Base-by-base conservation (phyloP, 2,113 vertebrate species). In the Platichthys flesus region DNA sequence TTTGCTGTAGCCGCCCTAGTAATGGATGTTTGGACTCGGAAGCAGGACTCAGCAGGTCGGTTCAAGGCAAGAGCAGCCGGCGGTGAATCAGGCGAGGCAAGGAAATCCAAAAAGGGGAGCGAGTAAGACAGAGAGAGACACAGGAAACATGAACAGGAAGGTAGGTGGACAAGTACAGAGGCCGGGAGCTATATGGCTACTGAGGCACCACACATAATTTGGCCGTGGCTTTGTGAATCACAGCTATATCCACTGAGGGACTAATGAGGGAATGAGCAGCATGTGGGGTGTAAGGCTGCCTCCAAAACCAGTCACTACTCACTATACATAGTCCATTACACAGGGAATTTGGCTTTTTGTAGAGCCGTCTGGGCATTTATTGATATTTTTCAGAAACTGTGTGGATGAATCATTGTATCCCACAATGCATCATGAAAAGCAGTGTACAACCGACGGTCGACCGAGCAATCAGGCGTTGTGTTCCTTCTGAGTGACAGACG, bases 61-160 rank as follows among this genome's bases (percentile, higher is more conserved):
- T 18, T 45, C 1, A 9, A 62, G 20, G 62, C 23, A 54, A 24
- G 16, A n/a, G 42, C 45, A 52, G 69, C 18, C 14, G 40, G 12
- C 23, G 64, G 52, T 40, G 49, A 63, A 71, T 62, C 51, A 67
- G 56, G 4, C 3, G 4, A 45, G n/a, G 51, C 40, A 59, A 67
- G 16, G 5, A 8, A 35, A 21, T 54, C 51, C 51, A n/a, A 54
- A 54, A 16, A 54, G n/a, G 51, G 51, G 35, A 60, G 8, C 5
- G 4, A 24, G 20, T 3, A 35, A 18, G 28, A 35, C 45, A 55
- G 42, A 40, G 49, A 7, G 5, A 40, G 51, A 54, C 20, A n/a
- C 51, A 9, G 51, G 18, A 18, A 49, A 49, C 45, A 15, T 49
- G 45, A 49, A 26, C 47, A 47, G 21, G 9, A 24, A 24, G 23